Conservation (phyloP, 2,113 vertebrate genomes). For the Anthoscopus minutus region DNA sequence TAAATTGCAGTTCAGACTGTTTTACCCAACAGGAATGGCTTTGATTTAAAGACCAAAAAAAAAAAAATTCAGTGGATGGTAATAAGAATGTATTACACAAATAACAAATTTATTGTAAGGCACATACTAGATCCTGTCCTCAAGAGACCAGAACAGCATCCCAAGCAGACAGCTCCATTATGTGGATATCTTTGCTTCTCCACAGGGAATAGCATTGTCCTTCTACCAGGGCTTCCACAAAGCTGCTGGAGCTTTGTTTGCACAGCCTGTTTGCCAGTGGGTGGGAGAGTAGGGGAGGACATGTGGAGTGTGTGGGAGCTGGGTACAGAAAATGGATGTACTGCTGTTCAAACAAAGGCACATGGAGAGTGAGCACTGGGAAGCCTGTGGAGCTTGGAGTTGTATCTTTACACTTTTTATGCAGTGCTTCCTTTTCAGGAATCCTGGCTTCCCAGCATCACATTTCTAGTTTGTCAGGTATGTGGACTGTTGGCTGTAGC, state of each 20-base stretch:
- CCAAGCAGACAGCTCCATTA: not conserved
- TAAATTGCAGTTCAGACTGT: not conserved
- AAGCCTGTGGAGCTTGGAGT: not conserved
- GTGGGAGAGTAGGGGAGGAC: not conserved
- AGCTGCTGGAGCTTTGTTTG: not conserved
- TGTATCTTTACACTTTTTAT: not conserved
- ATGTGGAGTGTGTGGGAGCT: not conserved
- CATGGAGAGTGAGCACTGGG: not conserved
- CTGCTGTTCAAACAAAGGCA: not conserved
- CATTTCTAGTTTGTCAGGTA: not conserved
- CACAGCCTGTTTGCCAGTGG: not conserved
- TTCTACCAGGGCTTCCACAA: not conserved
- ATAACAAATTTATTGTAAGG: constrained; percentile 19
- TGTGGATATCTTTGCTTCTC: not conserved
- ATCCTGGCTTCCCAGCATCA: not conserved
- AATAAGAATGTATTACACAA: not conserved
- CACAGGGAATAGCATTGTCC: not conserved
- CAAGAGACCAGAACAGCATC: not conserved
- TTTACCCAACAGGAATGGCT: not conserved
- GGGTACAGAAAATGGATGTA: not conserved
- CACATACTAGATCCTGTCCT: not conserved
- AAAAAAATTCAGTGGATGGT: not conserved
- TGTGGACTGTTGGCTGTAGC: not conserved
- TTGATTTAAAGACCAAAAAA: not conserved
- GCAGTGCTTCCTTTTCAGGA: not conserved